Evolutionary conservation across 1,140 invertebrate genomes (phyloP).

Genomic region (Macrostomum lignano): DNA sequence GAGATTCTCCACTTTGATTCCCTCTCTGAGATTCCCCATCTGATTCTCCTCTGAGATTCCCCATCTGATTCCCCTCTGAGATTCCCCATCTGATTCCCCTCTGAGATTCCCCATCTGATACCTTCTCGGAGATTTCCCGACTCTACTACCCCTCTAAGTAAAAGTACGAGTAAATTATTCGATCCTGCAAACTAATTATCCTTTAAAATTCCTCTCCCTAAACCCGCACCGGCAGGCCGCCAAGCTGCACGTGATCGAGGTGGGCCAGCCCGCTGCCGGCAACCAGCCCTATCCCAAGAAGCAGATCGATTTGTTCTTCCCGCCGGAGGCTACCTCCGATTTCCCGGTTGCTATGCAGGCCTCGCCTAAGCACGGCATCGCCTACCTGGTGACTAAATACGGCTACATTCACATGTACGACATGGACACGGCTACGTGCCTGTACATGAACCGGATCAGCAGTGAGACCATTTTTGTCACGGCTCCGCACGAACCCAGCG

Average conservation of each 20-base stretch:
- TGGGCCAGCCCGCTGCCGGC: conserved; percentile 65
- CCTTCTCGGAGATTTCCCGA: too few relatives aligned
- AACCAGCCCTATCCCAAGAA: conserved; percentile 92
- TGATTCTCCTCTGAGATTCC: too few relatives aligned
- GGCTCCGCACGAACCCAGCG: conserved; percentile 68
- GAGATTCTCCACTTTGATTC: too few relatives aligned
- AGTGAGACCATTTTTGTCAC: conserved; percentile 97
- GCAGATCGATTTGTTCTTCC: conserved; percentile 92
- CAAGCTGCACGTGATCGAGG: conserved; percentile 81
- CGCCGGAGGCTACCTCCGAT: conserved; percentile 81
- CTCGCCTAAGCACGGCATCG: conserved; percentile 59
- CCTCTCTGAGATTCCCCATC: too few relatives aligned
- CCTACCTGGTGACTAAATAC: conserved; percentile 96
- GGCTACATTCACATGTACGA: conserved; percentile 98
- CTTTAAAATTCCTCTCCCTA: too few relatives aligned
- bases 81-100: too few relatives aligned
- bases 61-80: too few relatives aligned
- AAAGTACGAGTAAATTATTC: too few relatives aligned
- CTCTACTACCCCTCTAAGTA: too few relatives aligned
- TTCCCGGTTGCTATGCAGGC: conserved; percentile 97
- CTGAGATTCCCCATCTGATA: too few relatives aligned
- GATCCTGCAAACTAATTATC: too few relatives aligned
- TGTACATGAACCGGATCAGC: conserved; percentile 97
- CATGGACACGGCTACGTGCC: conserved; percentile 85
- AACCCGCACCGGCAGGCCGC: too few relatives aligned